Conservation (phyloP, 2,888 invertebrate species). For the Serrognathus titanus region DNA sequence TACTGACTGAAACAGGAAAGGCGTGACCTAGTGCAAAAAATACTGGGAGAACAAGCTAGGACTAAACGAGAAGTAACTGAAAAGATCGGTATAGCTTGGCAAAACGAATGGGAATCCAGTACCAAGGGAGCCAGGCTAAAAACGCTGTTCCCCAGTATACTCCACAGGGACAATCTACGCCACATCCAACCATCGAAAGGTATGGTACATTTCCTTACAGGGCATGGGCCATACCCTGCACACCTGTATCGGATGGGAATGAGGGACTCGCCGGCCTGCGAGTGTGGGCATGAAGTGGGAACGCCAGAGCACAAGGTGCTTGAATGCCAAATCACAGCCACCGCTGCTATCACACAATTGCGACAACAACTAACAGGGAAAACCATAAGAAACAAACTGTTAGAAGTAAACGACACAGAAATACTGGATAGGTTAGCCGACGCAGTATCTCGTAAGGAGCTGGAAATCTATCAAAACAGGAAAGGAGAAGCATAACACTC, state of each 20-base stretch:
- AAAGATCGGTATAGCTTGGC: neutral
- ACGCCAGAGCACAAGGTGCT: constrained; percentile 4
- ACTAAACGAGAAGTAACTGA: too few species aligned
- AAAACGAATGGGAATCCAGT: neutral
- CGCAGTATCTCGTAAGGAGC: neutral
- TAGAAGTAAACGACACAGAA: neutral
- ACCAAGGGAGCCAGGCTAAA: neutral
- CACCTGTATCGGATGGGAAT: neutral
- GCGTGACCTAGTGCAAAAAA: too few species aligned
- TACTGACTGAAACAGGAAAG: too few species aligned
- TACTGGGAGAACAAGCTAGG: too few species aligned
- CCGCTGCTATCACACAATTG: neutral
- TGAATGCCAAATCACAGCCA: neutral
- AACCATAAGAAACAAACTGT: too few species aligned
- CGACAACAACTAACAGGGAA: too few species aligned
- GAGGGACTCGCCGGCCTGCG: neutral
- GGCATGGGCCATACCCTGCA: constrained; percentile 3
- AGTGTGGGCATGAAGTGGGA: neutral
- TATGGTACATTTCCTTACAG: constrained; percentile 1
- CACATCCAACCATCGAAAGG: neutral
- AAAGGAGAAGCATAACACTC: too few species aligned
- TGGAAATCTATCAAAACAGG: neutral
- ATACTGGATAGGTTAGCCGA: neutral
- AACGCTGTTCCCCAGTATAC: neutral
- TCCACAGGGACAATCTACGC: neutral